Conservation (phyloP, 2,888 invertebrate genomes). For the Hipparchia semele region DNA sequence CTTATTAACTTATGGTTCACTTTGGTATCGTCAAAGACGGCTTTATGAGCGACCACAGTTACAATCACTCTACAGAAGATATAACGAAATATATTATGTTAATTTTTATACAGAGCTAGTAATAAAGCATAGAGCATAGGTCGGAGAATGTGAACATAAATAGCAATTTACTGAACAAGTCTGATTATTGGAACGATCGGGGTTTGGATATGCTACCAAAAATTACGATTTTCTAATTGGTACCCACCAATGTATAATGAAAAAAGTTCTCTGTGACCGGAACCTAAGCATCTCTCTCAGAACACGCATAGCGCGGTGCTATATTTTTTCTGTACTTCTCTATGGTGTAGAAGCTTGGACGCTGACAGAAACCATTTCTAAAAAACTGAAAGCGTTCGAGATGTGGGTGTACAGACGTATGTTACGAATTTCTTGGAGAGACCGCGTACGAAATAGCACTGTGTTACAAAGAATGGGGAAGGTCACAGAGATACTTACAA, state of each 20-base stretch:
- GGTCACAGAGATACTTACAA: no score
- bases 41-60: conserved; percentile 14
- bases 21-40: conserved; percentile 4
- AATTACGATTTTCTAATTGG: conserved; percentile 7
- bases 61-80: conserved; percentile 29
- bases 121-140: conserved; percentile 36
- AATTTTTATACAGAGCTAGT: conserved; percentile 33
- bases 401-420: no score
- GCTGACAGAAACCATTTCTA: no score
- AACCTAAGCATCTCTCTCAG: no score
- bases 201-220: conserved; percentile 30
- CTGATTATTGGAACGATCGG: conserved; percentile 33
- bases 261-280: no score
- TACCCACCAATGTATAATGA: not conserved
- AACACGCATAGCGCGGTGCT: no score
- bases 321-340: no score
- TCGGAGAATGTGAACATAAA: conserved; percentile 38
- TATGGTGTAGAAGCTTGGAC: no score
- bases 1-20: not conserved
- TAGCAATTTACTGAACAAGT: conserved; percentile 36
- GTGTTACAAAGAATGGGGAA: no score
- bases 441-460: no score
- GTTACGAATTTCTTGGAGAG: no score
- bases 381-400: no score
- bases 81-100: conserved; percentile 36